Evolutionary conservation across 1,140 invertebrate species (phyloP), one percentile per base, ranked within the genome.

Genomic region (Pogonus chalceus): DNA sequence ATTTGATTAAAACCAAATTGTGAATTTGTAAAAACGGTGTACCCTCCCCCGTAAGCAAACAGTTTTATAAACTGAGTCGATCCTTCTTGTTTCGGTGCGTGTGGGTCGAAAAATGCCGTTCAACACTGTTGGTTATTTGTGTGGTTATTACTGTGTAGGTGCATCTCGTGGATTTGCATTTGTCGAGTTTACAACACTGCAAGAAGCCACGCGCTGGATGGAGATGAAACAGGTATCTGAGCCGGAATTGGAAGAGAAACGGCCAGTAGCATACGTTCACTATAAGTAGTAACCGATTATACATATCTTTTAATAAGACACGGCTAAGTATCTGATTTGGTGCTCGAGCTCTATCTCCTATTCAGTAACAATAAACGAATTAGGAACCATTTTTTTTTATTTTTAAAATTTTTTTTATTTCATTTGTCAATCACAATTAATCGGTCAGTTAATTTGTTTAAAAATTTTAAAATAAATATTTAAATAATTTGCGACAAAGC

Each of bases 91-190:
- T 43, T 18, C 37, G 37, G 37, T 12, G 37, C 37, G 37, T 43
- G 37, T 43, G 37, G 37, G 37, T 12, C 37, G 9, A 43, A 4
- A 12, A 4, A 10, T 43, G 37, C 9, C 37, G 37, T 9, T 43
- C 7, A 43, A 43, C 37, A 43, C 37, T 43, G 14, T 31, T 43
- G 37, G 59, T 66, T 64, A 69, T 67, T 69, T 63, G 68, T 70
- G 60, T 70, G 64, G 68, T 66, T 69, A 68, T 65, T 70, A 64
- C 68, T 70, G 77, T 80, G 78, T 83, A 87, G 88, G 88, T 81
- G 78, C 83, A 72, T 88, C 87, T 71, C 81, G 88, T 72, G 88
- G 88, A 75, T 92, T 95, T 81, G 92, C 90, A 73, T 96, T 95
- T 82, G 88, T 96, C 74, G 92, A 96, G 80, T 96, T 96, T 86